phyloP scores from a whole-genome alignment of 2,797 vertebrate genomes.

The Eidolon dupreanum region DNA sequence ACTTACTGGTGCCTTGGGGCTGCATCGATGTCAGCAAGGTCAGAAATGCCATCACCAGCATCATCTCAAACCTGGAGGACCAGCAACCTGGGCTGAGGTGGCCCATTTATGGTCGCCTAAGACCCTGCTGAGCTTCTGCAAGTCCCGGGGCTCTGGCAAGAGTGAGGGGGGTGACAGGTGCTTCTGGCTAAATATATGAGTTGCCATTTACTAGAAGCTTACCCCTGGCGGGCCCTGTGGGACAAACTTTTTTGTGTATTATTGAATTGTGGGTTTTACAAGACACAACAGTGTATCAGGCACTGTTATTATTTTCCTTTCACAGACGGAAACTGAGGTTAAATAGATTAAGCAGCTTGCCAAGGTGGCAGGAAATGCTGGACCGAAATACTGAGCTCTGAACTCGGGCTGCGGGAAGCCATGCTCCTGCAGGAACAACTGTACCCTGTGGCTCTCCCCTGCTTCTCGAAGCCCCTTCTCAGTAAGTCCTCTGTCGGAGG shows the following conservation, averaged over 20 bases:
- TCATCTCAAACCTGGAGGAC: not conserved
- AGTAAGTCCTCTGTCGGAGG: fast-evolving
- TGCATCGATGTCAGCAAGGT: fast-evolving
- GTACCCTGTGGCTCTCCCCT: not conserved
- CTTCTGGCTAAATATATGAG: fast-evolving
- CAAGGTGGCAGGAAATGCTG: not conserved
- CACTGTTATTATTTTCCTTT: not conserved
- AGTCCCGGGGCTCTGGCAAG: fast-evolving
- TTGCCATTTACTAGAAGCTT: fast-evolving
- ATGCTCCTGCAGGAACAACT: not conserved
- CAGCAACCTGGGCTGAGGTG: fast-evolving
- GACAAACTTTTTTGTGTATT: not conserved
- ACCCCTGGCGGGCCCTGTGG: not conserved
- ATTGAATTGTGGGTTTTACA: not conserved
- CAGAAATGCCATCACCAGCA: not conserved
- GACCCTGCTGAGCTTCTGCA: not conserved
- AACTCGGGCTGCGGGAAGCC: fast-evolving
- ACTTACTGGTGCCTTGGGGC: fast-evolving
- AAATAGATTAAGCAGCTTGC: not conserved
- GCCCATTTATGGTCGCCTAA: too few relatives aligned
- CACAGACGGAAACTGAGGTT: not conserved
- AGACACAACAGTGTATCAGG: fast-evolving
- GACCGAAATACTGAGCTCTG: fast-evolving
- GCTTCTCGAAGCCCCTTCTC: not conserved
- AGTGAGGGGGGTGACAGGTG: too few relatives aligned